A percentile compares a stretch with the other conserved stretches of the same genome.
Evolutionary conservation across 2,888 invertebrate genomes (phyloP).

Genomic region (Tenthredo mesomela): DNA sequence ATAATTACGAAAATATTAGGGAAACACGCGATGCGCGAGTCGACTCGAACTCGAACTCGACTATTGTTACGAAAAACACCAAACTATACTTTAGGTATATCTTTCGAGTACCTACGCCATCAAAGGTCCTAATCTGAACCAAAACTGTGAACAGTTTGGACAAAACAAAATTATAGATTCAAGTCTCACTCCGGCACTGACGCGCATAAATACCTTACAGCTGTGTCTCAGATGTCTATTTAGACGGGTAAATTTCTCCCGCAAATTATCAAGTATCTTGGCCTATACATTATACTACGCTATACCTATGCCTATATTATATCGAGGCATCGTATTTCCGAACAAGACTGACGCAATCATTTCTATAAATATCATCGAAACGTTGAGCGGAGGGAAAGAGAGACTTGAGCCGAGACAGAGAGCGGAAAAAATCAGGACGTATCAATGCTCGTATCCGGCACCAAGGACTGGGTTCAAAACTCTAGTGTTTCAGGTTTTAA

Average conservation of each 20-base stretch:
- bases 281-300: background rate
- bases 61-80: background rate
- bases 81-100: background rate
- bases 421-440: slow-evolving; percentile 19
- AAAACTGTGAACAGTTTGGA: background rate
- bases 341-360: slow-evolving; percentile 45
- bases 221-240: background rate
- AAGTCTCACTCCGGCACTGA: background rate
- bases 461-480: background rate
- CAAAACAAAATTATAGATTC: background rate
- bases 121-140: background rate
- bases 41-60: background rate
- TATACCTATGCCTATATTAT: background rate
- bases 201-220: background rate
- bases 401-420: slow-evolving; percentile 38
- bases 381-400: slow-evolving; percentile 14
- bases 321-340: slow-evolving; percentile 38
- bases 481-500: slow-evolving; percentile 23
- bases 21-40: slow-evolving; percentile 4
- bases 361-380: slow-evolving; percentile 40
- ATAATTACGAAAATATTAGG: slow-evolving; percentile 45
- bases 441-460: slow-evolving; percentile 8
- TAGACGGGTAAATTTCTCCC: slow-evolving; percentile 12
- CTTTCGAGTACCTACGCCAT: background rate
- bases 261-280: slow-evolving; percentile 16